Evolutionary conservation across 2,888 invertebrate species (phyloP).

Genomic region (Gymnocheta viridis): DNA sequence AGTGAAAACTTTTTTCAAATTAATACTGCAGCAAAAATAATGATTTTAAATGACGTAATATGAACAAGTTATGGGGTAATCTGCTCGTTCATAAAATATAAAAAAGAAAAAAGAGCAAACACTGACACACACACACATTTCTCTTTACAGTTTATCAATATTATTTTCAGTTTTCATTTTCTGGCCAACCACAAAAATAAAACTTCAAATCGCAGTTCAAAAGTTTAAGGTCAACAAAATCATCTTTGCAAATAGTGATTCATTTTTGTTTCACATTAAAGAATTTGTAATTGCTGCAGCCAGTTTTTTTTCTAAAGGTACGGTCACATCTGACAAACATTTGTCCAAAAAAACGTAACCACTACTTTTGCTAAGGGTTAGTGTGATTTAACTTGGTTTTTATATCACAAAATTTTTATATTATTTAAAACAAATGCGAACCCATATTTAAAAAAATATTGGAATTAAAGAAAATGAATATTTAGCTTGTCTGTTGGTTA

Average conservation of each 20-base stretch:
- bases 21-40: constrained; percentile 18
- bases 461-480: too few relatives aligned
- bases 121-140: neutral
- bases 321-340: too few relatives aligned
- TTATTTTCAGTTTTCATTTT: neutral
- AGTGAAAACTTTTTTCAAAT: constrained; percentile 20
- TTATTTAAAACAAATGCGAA: too few relatives aligned
- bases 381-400: too few relatives aligned
- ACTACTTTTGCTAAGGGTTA: too few relatives aligned
- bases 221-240: constrained; percentile 59
- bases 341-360: too few relatives aligned
- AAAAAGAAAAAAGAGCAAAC: neutral
- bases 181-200: neutral
- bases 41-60: constrained; percentile 28
- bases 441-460: too few relatives aligned
- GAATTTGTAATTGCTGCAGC: neutral
- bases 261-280: neutral
- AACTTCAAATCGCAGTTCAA: constrained; percentile 48
- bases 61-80: neutral
- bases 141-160: constrained; percentile 44
- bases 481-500: too few relatives aligned
- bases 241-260: constrained; percentile 26
- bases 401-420: too few relatives aligned
- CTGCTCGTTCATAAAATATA: constrained; percentile 14
- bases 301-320: too few relatives aligned